These are phyloP conservation scores for Papilio aristodemus DNA, from an alignment of 1,140 invertebrate genomes.

Conservation along the genomic window DNA sequence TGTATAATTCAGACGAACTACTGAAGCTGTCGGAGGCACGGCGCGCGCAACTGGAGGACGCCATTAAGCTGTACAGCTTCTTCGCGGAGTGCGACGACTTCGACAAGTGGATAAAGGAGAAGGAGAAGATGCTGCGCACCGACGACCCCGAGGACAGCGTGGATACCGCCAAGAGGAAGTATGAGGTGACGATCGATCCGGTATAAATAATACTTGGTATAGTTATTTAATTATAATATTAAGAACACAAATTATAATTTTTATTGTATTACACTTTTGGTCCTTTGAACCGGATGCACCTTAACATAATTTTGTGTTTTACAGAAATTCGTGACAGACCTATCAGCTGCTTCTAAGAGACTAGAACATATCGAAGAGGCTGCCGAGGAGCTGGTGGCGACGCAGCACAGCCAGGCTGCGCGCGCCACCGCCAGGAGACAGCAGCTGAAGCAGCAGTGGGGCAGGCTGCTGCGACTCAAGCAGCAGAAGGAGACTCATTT, in stretches of 20 bases:
- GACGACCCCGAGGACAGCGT: slow-evolving; percentile 94
- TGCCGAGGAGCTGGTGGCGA: slow-evolving; percentile 90
- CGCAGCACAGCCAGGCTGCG: slow-evolving; percentile 93
- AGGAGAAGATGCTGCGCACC: slow-evolving; percentile 91
- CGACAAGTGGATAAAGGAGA: slow-evolving; percentile 98
- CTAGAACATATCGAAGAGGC: slow-evolving; percentile 94
- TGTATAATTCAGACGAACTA: slow-evolving; percentile 81
- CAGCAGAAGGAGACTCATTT: slow-evolving; percentile 94
- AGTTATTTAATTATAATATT: too few species aligned
- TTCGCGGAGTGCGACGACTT: slow-evolving; percentile 99
- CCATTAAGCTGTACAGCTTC: slow-evolving; percentile 95
- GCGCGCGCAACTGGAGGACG: slow-evolving; percentile 92
- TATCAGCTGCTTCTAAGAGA: slow-evolving; percentile 94
- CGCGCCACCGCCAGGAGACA: slow-evolving; percentile 90
- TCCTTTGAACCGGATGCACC: not conserved
- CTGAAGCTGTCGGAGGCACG: slow-evolving; percentile 89
- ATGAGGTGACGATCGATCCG: slow-evolving; percentile 85
- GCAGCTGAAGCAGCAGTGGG: slow-evolving; percentile 94
- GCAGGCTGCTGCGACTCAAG: slow-evolving; percentile 93
- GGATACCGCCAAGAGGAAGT: slow-evolving; percentile 96
- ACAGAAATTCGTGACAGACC: slow-evolving; percentile 95
- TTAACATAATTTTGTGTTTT: slow-evolving; percentile 41
- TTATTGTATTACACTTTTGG: not conserved
- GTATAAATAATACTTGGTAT: too few species aligned
- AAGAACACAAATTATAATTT: too few species aligned